Base-by-base conservation (phyloP, 2,113 vertebrate genomes). In the Takifugu flavidus region DNA sequence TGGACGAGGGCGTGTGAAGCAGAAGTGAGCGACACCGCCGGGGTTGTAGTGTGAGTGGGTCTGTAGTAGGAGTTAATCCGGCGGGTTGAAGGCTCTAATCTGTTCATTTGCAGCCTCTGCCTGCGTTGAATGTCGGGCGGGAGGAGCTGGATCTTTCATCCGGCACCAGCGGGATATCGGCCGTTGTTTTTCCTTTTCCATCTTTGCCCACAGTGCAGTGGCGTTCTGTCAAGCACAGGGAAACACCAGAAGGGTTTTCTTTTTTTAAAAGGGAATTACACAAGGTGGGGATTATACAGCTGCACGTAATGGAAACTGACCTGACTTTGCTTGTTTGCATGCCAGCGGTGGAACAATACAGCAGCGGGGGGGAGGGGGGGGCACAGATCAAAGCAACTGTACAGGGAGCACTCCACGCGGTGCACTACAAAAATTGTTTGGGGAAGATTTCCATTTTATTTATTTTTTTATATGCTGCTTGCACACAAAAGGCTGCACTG, bases 241-340 rank as follows among this genome's bases (percentile, higher is more conserved):
- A 84, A 82, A 70, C 77, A 74, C 76, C 85, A 86, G 83, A 76
- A 86, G 80, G 71, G 69, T 73, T 78, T 86, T 45, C 13, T 4
- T 47, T 47, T 14, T 85, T 84, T 63, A 56, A 80, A 84, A 72
- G 54, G 82, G 74, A 85, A 82, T 87, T 82, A 77, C 70, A 78
- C 72, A 83, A 80, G 65, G 6, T 8, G 0, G 61, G 81, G 81
- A 87, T 88, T 86, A 86, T 75, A 69, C 62, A 65, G 67, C 74
- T 51, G 59, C 58, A 70, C 68, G 77, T 86, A 84, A 84, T 86
- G 81, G 74, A 86, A 79, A 78, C 62, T 76, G 82, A 87, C 80
- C 86, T 84, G 54, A 42, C 78, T 79, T 69, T 72, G 63, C 65
- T 71, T 70, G 42, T 62, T 68, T 4, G 62, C 76, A 75, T 65